A percentile compares a stretch with the other conserved stretches of the same genome.
These are phyloP conservation scores for Aporrectodea caliginosa DNA, from an alignment of 1,140 invertebrate genomes.

Conservation along the genomic window DNA sequence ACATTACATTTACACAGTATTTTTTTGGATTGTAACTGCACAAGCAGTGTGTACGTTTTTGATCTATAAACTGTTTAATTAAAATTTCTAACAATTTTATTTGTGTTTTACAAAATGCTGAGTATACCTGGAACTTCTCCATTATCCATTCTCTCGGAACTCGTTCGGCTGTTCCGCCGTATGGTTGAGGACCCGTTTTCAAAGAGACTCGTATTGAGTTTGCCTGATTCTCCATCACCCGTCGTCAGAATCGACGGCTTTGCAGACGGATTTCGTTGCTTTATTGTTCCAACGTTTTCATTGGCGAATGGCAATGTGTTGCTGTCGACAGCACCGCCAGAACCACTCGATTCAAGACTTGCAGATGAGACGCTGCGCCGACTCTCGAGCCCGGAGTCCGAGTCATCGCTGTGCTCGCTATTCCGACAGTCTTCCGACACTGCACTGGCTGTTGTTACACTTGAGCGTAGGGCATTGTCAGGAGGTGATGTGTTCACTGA, in stretches of 20 bases:
- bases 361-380: conserved; percentile 42
- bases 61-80: background rate
- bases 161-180: background rate
- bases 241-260: background rate
- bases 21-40: background rate
- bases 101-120: background rate
- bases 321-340: conserved; percentile 73
- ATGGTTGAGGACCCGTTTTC: background rate
- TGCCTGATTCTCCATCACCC: background rate
- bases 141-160: background rate
- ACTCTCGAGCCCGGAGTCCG: background rate
- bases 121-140: background rate
- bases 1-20: background rate
- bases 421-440: no score
- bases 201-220: conserved; percentile 13
- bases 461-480: no score
- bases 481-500: no score
- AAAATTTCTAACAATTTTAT: background rate
- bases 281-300: conserved; percentile 97
- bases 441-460: no score
- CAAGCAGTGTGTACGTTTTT: background rate
- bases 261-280: conserved; percentile 62
- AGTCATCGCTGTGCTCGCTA: background rate
- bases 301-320: conserved; percentile 97
- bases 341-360: conserved; percentile 67